Evolutionary conservation across 2,113 vertebrate species (phyloP), one percentile per base, ranked within the genome.

Genomic region (Spea multiplicata): DNA sequence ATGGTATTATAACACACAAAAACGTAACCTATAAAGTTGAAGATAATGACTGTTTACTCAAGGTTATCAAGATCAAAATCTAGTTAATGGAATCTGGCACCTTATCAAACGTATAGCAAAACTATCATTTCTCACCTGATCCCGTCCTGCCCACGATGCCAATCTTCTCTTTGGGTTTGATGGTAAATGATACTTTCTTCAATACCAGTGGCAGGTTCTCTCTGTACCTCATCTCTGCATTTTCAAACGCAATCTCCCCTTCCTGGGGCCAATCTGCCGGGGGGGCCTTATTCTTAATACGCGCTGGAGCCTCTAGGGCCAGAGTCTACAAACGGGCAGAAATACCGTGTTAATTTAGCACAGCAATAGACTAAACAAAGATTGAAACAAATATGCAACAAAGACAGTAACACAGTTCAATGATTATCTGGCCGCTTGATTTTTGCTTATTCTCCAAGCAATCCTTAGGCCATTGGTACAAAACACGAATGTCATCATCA

Each of bases 81-180:
- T 30, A 30, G 30, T 30, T 30, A 30, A 30, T 30, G 30, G 30
- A 30, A 30, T 30, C 30, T 30, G 30, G 52, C 52, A 55, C 7
- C 7, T 8, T 55, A 13, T 7, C 52, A 55, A 55, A 55, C n/a
- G n/a, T 30, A 30, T 30, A 30, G 30, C 30, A 30, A 30, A 30
- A 30, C 30, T 30, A 30, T 30, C 30, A 30, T 30, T 30, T 30
- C 86, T 88, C 81, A 97, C 96, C 96, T 85, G 96, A 97, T 55
- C 96, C 96, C 0, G 96, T 98, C 66, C 96, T 91, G 9, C 96
- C 96, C 70, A 98, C 94, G 1, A 98, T 97, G 76, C 96, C 96
- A 13, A 98, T 88, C 89, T 97, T 98, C 73, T 98, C 96, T 84
- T 95, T 96, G 0, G 96, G 94, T 80, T 92, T 91, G 85, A 98